These are phyloP conservation scores for Phalacrocorax pelagicus DNA, from an alignment of 2,113 vertebrate species.

Conservation along the genomic window DNA sequence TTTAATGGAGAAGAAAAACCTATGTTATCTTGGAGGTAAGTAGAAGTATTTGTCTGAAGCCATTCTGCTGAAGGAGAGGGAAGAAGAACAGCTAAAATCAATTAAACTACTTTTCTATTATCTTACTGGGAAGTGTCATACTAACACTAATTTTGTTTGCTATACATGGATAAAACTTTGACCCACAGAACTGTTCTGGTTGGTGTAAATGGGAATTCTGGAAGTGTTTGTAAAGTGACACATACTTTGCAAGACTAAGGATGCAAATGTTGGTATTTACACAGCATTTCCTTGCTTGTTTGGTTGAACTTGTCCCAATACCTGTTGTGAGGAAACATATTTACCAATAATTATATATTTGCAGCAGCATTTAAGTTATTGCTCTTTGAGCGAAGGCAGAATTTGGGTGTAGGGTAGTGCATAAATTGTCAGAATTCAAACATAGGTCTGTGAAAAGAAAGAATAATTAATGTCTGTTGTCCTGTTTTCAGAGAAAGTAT, in stretches of 20 bases:
- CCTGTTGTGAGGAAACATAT: background rate
- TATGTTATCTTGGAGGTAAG: constrained; percentile 17
- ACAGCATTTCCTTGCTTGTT: background rate
- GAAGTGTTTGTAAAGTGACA: background rate
- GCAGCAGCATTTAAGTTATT: background rate
- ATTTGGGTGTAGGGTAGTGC: background rate
- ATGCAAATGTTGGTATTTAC: background rate
- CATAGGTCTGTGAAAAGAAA: background rate
- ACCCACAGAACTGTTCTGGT: background rate
- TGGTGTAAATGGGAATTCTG: background rate
- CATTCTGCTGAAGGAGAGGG: no score
- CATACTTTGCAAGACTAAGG: background rate
- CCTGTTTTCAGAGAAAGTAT: background rate
- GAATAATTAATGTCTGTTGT: background rate
- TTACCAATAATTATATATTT: background rate
- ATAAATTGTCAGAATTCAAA: background rate
- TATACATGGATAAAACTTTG: background rate
- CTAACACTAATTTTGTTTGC: background rate
- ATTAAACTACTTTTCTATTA: no score
- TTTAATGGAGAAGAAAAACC: constrained; percentile 22
- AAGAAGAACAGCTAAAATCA: no score
- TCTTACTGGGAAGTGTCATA: background rate
- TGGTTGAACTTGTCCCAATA: background rate
- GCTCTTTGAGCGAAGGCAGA: background rate
- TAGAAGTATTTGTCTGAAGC: background rate